Conservation (phyloP, 1,140 invertebrate genomes). For the Aphaenogaster rudis region DNA sequence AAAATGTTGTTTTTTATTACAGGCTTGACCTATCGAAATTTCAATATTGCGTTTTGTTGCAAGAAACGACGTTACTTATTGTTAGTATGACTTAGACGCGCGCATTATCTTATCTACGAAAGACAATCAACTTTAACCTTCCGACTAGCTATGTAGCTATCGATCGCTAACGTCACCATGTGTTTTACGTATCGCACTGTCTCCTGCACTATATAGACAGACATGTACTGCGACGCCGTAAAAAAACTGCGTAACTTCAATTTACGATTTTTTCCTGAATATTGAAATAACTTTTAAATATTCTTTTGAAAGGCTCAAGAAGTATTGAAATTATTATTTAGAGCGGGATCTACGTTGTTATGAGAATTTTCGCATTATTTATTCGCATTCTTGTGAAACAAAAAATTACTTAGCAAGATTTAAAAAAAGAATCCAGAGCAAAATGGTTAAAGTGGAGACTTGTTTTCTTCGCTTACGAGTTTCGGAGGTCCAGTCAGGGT, state of each 20-base stretch:
- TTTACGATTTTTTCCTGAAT: background rate
- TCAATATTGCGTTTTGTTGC: constrained; percentile 29
- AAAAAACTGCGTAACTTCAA: background rate
- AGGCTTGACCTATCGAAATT: constrained; percentile 49
- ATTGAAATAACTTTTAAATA: background rate
- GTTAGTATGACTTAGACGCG: constrained; percentile 35
- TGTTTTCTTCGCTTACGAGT: constrained; percentile 88
- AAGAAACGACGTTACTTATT: constrained; percentile 24
- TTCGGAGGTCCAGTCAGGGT: constrained; percentile 97
- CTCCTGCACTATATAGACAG: constrained; percentile 75
- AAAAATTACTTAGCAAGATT: background rate
- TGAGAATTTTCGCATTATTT: background rate
- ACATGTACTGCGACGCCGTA: background rate
- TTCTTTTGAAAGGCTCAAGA: background rate
- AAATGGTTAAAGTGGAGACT: constrained; percentile 69
- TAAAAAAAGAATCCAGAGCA: background rate
- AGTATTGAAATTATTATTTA: background rate
- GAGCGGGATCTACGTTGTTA: background rate
- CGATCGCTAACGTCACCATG: constrained; percentile 56
- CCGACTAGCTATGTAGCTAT: constrained; percentile 40
- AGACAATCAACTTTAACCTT: constrained; percentile 70
- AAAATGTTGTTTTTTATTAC: background rate
- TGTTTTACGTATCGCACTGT: constrained; percentile 72
- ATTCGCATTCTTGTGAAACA: background rate
- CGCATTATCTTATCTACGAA: constrained; percentile 71